Evolutionary conservation across 53 echinoderm and acorn worm genomes (phyloP), one percentile per base, ranked within the genome.

Genomic region (Echinarachnius parma): DNA sequence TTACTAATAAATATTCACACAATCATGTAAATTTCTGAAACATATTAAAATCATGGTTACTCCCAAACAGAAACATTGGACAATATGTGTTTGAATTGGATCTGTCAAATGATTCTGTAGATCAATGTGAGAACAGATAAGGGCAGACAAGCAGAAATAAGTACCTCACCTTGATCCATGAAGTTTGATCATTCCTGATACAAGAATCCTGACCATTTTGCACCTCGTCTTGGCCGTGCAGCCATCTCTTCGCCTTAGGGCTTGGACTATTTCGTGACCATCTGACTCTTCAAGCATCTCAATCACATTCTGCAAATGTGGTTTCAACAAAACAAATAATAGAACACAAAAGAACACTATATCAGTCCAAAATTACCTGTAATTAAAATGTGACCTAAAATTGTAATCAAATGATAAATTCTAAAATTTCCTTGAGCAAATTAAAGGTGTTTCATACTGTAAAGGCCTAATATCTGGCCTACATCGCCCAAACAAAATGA

Each of bases 11-110:
- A 36, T 36, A 36, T 36, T 9, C 62, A 62, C 62, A 39, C 0
- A 62, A 15, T 62, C 62, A 62, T 62, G 62, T 62, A 62, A 62
- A 62, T 62, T 62, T 62, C 62, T 62, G 62, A 62, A 62, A 62
- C 5, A 62, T 62, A 62, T 9, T 62, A 62, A 62, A 15, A 62
- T 62, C 62, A 62, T 62, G 62, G 62, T 62, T 15, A 62, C 62
- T 62, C 62, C 62, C 23, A 62, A 62, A 62, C 62, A 62, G 8
- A 62, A 5, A 62, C 62, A 62, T 62, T 62, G 62, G 62, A 62
- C 4, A 62, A 36, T 62, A 60, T 60, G 21, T 9, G 60, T 21
- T 60, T 60, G 60, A 60, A 60, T 15, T 60, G 60, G 60, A 60
- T 60, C 60, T 60, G 60, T 60, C 60, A 60, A 60, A 60, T 60